Conservation (phyloP, 2,113 vertebrate genomes). For the Vicugna pacos region DNA sequence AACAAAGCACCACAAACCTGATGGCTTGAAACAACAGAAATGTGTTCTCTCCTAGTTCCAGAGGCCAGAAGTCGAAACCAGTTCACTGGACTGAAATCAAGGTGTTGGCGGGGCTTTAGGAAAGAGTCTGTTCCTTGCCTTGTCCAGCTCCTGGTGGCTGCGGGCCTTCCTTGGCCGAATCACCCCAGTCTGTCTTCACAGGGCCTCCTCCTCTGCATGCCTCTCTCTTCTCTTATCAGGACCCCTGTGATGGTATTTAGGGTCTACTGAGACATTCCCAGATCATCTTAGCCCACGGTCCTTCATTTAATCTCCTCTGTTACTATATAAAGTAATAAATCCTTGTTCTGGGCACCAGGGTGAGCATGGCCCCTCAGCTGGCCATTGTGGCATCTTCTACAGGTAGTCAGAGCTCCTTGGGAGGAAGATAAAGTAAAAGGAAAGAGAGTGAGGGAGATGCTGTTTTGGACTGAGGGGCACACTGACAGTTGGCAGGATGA, state of each 20-base stretch:
- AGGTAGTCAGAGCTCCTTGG: neutral
- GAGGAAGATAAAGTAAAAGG: neutral
- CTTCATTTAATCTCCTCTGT: neutral
- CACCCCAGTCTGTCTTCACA: too few relatives aligned
- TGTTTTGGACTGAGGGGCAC: neutral
- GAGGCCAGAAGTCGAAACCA: accelerated
- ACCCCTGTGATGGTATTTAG: accelerated
- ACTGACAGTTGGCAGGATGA: neutral
- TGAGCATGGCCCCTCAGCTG: neutral
- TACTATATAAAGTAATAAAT: neutral
- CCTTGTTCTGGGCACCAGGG: neutral
- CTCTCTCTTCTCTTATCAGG: neutral
- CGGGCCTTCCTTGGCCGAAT: neutral
- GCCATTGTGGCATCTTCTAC: neutral
- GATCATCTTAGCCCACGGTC: neutral
- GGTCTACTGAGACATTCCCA: neutral
- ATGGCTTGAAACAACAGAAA: neutral
- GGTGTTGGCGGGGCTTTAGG: neutral
- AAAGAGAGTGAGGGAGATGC: neutral
- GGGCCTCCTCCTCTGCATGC: accelerated
- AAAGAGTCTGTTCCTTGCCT: neutral
- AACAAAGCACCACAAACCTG: neutral
- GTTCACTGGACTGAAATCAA: neutral
- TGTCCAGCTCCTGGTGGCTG: neutral
- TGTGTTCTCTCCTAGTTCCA: neutral